Evolutionary conservation across 1,140 invertebrate genomes (phyloP), one percentile per base, ranked within the genome.

Genomic region (Lucilia sericata): DNA sequence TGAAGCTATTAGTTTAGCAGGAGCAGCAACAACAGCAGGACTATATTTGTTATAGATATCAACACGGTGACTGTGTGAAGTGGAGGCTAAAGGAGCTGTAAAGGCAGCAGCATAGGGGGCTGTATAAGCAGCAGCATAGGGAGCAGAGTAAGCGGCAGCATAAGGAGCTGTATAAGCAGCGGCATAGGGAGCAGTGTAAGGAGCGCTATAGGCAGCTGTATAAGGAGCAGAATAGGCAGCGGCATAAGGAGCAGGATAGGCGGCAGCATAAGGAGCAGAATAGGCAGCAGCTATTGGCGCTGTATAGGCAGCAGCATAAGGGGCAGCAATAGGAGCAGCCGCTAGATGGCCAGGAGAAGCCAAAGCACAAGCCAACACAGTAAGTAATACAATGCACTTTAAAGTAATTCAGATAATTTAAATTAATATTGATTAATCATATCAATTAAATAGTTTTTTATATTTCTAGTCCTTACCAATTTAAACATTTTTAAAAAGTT

Each of bases 81-180:
- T 51, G 8, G 51, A 82, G 30, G n/a, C 34, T 70, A 81, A 51
- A 83, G 19, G 74, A 42, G 49, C 47, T 42, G 74, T 60, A 74
- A 42, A 65, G n/a, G 84, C 60, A 14, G 84, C 84, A 5, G 84
- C 80, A 75, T 82, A 82, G 10, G 75, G 75, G 0, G 83, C 34
- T 25, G 82, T n/a, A 13, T 82, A 82, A 4, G 82, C 14, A 19
- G 82, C 82, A 14, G 82, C 25, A 17, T 82, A 82, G 13, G 82
- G 14, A 13, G 82, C 82, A 21, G 82, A 0, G 47, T 82, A 82
- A 2, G 55, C 21, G 34, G 82, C 82, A 10, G 82, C 21, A 70
- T 65, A 82, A 2, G 82, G 19, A 5, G 81, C 49, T 65, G 81
- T 5, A n/a, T 82, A 82, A 13, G 81, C 5, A 60, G 75, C 75